Conservation (phyloP, 2,888 invertebrate species). For the Eupeodes latifasciatus region DNA sequence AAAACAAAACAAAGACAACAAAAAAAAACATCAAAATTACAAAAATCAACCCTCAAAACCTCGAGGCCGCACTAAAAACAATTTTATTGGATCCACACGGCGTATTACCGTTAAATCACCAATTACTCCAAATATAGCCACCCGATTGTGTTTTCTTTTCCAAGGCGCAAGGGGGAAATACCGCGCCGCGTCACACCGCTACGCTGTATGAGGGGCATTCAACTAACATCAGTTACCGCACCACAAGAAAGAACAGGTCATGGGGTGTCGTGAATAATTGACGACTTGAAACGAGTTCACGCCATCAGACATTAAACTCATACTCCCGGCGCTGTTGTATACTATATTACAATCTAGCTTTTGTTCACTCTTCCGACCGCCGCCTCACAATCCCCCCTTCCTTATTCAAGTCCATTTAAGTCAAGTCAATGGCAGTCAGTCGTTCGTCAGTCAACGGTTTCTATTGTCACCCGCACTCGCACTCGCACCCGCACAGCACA, state of each 20-base stretch:
- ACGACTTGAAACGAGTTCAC: slow-evolving; percentile 76
- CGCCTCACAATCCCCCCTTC: not conserved
- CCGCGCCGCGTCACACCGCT: too few species aligned
- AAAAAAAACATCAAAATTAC: slow-evolving; percentile 33
- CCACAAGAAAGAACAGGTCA: slow-evolving; percentile 46
- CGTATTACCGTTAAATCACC: slow-evolving; percentile 75
- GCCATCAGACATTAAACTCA: slow-evolving; percentile 75
- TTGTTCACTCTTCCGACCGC: slow-evolving; percentile 14
- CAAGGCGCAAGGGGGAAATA: not conserved
- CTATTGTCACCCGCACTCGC: slow-evolving; percentile 56
- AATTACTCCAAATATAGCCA: slow-evolving; percentile 73
- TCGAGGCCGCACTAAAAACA: slow-evolving; percentile 62
- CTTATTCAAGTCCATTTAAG: slow-evolving; percentile 7
- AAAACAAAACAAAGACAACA: slow-evolving; percentile 8
- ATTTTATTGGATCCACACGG: slow-evolving; percentile 76
- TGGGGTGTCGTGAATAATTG: slow-evolving; percentile 74
- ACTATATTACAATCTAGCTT: slow-evolving; percentile 50
- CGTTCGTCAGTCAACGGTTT: slow-evolving; percentile 73
- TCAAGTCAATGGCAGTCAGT: slow-evolving; percentile 69
- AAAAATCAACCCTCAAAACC: slow-evolving; percentile 55
- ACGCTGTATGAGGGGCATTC: not conserved
- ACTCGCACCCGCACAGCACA: not conserved
- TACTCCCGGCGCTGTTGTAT: slow-evolving; percentile 16
- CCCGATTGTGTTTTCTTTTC: slow-evolving; percentile 33
- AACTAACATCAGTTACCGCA: slow-evolving; percentile 23